These are phyloP conservation scores for Ascaphus truei DNA, from an alignment of 2,113 vertebrate genomes.

Conservation along the genomic window DNA sequence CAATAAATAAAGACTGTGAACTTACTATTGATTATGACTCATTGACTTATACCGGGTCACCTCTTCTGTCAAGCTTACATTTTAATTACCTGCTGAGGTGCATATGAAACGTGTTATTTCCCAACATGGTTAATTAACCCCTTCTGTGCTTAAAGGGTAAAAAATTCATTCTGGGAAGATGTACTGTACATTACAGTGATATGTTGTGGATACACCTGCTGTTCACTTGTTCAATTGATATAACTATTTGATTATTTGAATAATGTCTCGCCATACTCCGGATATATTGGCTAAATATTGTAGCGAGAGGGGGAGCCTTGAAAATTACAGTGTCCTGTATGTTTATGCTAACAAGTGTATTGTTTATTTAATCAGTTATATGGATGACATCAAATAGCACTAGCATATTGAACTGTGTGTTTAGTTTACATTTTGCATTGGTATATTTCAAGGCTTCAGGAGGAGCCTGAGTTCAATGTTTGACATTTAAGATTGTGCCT, in stretches of 20 bases:
- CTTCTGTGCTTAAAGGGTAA: background rate
- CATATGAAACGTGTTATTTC: conserved; percentile 11
- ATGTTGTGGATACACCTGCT: conserved; percentile 4
- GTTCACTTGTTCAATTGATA: conserved; percentile 7
- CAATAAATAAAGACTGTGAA: background rate
- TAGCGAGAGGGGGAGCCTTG: too few relatives aligned
- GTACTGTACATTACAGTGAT: background rate
- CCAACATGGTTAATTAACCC: conserved; percentile 14
- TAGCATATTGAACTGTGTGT: too few relatives aligned
- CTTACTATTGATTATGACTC: conserved; percentile 21
- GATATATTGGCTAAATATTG: background rate
- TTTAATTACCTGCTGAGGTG: conserved; percentile 25
- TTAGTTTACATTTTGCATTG: too few relatives aligned
- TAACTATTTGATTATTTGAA: conserved; percentile 16
- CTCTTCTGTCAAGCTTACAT: conserved; percentile 29
- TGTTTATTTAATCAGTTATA: too few relatives aligned
- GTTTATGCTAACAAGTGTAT: too few relatives aligned
- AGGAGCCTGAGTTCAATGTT: too few relatives aligned
- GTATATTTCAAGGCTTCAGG: too few relatives aligned
- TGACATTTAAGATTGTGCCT: too few relatives aligned
- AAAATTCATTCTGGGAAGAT: background rate
- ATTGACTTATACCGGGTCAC: conserved; percentile 17
- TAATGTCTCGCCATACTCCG: conserved; percentile 17
- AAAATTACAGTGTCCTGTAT: too few relatives aligned
- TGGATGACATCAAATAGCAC: too few relatives aligned